Evolutionary conservation across 2,113 vertebrate species (phyloP).

Genomic region (Phyllostomus discolor): DNA sequence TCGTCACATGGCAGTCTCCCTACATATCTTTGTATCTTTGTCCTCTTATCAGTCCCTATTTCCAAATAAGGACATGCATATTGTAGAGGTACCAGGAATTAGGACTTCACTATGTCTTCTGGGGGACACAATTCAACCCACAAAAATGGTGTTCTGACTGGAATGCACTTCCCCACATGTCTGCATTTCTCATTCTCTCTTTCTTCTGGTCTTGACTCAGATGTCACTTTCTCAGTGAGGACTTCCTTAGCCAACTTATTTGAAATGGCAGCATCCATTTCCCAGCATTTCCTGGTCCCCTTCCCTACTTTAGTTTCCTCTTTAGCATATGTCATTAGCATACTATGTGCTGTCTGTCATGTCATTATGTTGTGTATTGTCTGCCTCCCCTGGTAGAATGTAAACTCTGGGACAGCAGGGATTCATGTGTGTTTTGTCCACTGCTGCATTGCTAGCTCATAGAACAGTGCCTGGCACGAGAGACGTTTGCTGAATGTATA

Average conservation of each 20-base stretch:
- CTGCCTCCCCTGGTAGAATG: background rate
- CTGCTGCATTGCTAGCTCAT: background rate
- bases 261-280: background rate
- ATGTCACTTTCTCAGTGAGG: background rate
- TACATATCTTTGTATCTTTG: background rate
- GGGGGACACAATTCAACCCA: background rate
- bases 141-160: background rate
- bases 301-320: background rate
- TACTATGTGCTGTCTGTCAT: background rate
- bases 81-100: background rate
- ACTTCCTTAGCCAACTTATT: background rate
- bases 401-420: background rate
- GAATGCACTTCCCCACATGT: background rate
- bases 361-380: background rate
- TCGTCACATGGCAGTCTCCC: background rate
- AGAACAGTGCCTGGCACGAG: background rate
- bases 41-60: background rate
- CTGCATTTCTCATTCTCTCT: background rate
- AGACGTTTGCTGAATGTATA: background rate
- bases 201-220: background rate
- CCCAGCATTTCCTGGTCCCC: background rate
- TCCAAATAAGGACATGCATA: background rate
- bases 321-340: background rate
- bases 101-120: background rate
- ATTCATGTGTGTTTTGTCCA: background rate